Conservation (phyloP, 2,888 invertebrate genomes). For the Apeira syringaria region DNA sequence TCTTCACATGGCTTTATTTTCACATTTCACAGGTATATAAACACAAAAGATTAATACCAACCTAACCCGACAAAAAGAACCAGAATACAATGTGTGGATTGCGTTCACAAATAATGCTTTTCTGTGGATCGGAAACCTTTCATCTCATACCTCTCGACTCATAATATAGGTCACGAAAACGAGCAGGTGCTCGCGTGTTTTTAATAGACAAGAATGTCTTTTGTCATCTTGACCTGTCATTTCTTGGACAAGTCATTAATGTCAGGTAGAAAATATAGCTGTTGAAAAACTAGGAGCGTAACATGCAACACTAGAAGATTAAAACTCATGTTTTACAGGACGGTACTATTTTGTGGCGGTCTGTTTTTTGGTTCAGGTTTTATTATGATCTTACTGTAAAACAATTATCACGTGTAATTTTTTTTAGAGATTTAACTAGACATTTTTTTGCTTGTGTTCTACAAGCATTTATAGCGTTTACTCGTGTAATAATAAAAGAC, state of each 20-base stretch:
- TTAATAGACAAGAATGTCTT: conserved; percentile 52
- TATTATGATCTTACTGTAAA: no score
- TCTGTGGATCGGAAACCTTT: conserved; percentile 28
- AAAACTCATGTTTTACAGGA: no score
- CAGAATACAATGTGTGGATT: conserved; percentile 15
- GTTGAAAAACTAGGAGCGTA: no score
- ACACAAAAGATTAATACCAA: conserved; percentile 9
- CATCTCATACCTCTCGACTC: conserved; percentile 18
- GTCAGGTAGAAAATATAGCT: conserved; percentile 25
- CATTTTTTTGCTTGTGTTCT: no score
- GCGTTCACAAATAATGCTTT: conserved; percentile 20
- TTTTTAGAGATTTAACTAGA: no score
- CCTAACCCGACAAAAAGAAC: conserved; percentile 13
- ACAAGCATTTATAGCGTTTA: neutral
- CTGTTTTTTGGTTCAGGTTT: no score
- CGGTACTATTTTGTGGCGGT: no score
- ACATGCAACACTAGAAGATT: no score
- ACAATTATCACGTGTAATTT: no score
- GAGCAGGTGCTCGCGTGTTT: conserved; percentile 50
- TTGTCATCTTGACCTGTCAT: conserved; percentile 41
- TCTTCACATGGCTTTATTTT: no score
- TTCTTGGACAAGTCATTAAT: conserved; percentile 26
- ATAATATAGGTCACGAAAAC: conserved; percentile 49
- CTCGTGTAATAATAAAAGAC: neutral
- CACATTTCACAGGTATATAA: conserved; percentile 2